Conservation (phyloP, 2,888 invertebrate species). For the Leptopterna dolabrata region DNA sequence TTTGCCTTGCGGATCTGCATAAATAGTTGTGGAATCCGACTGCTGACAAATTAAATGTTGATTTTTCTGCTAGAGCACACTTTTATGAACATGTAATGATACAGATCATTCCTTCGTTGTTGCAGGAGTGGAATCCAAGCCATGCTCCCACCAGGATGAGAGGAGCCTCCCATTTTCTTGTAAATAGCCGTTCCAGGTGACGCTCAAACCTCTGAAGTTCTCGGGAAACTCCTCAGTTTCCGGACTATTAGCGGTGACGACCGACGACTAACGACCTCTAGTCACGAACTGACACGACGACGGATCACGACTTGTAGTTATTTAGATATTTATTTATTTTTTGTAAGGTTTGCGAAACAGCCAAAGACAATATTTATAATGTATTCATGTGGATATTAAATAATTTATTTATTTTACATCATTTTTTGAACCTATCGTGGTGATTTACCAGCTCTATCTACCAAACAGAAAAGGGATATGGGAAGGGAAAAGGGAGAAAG, state of each 20-base stretch:
- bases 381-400: slow-evolving; percentile 28
- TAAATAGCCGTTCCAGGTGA: slow-evolving; percentile 1
- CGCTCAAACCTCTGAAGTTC: not conserved
- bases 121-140: not conserved
- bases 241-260: not conserved
- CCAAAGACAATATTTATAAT: slow-evolving; percentile 45
- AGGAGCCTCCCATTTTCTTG: not conserved
- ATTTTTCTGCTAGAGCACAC: too few relatives aligned
- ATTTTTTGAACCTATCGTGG: too few relatives aligned
- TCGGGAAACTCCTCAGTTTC: not conserved
- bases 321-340: slow-evolving; percentile 21
- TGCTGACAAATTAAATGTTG: too few relatives aligned
- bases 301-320: not conserved
- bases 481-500: too few relatives aligned
- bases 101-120: not conserved
- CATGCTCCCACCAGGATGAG: not conserved
- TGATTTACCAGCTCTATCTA: not conserved
- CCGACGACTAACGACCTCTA: slow-evolving; percentile 40
- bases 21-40: too few relatives aligned
- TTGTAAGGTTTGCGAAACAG: slow-evolving; percentile 26
- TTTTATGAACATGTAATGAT: too few relatives aligned
- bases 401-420: slow-evolving; percentile 39
- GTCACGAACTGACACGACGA: slow-evolving; percentile 48
- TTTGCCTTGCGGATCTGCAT: too few relatives aligned
- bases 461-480: too few relatives aligned